Percentiles rank a stretch among this genome's conserved stretches.
phyloP scores from a whole-genome alignment of 2,888 invertebrate genomes.

The Ormyrus nitidulus region DNA sequence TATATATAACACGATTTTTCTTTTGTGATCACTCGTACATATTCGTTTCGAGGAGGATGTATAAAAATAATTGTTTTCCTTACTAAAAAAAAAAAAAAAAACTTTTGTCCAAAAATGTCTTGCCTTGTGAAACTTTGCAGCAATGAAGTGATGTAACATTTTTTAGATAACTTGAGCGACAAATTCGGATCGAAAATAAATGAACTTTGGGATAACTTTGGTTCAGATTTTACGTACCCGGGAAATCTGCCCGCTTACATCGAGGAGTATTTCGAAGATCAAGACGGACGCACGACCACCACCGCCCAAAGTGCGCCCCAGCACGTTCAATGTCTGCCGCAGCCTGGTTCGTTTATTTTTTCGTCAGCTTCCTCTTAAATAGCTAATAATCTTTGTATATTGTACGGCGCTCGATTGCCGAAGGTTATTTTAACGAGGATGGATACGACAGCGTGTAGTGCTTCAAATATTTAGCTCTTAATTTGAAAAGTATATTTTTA shows the following conservation, averaged over 20 bases:
- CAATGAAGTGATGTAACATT: conserved; percentile 58
- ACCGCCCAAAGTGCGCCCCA: conserved; percentile 69
- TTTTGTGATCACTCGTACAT: neutral
- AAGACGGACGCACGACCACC: conserved; percentile 73
- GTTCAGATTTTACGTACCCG: conserved; percentile 83
- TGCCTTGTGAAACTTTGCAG: conserved; percentile 46
- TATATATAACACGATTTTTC: neutral
- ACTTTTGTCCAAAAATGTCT: conserved; percentile 15
- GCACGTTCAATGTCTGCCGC: conserved; percentile 84
- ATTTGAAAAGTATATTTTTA: too few relatives aligned
- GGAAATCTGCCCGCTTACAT: conserved; percentile 83
- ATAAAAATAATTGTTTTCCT: neutral
- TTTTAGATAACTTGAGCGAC: conserved; percentile 83
- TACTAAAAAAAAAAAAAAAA: conserved; percentile 26
- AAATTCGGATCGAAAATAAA: conserved; percentile 84
- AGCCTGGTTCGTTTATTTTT: conserved; percentile 80
- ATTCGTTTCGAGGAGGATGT: neutral
- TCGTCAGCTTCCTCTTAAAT: too few relatives aligned
- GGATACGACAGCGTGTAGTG: too few relatives aligned
- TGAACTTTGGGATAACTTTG: conserved; percentile 83
- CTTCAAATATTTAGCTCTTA: too few relatives aligned
- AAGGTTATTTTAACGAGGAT: too few relatives aligned
- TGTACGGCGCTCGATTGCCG: too few relatives aligned
- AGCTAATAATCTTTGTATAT: too few relatives aligned
- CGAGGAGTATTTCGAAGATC: conserved; percentile 85